These are phyloP conservation scores for Peromyscus maniculatus DNA, from an alignment of 2,113 vertebrate genomes.

Conservation along the genomic window DNA sequence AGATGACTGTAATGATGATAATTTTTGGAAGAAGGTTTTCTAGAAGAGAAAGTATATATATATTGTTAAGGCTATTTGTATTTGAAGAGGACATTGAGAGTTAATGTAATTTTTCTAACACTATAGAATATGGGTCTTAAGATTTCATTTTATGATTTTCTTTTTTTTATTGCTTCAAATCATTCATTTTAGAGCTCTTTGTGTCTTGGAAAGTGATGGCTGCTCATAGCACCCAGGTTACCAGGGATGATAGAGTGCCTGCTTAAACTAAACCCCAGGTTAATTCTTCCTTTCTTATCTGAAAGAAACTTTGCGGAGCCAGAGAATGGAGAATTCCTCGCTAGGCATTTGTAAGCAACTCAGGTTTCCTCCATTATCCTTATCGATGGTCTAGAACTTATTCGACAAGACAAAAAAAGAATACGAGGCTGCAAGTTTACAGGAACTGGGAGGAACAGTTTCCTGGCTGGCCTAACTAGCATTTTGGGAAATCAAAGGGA, in stretches of 20 bases:
- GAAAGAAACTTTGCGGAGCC: neutral
- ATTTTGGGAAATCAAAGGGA: conserved; percentile 54
- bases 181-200: conserved; percentile 1
- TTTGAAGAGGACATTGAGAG: conserved; percentile 48
- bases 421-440: neutral
- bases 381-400: conserved; percentile 12
- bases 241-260: neutral
- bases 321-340: neutral
- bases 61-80: neutral
- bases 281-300: conserved; percentile 34
- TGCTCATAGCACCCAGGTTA: neutral
- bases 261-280: conserved; percentile 36
- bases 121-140: conserved; percentile 30
- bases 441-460: conserved; percentile 6
- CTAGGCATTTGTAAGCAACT: neutral
- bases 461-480: neutral
- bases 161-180: conserved; percentile 27
- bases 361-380: conserved; percentile 12
- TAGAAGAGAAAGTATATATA: neutral
- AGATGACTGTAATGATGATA: neutral
- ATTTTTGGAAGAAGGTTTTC: neutral
- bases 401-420: neutral
- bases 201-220: neutral
- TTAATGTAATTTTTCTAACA: conserved; percentile 61
- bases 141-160: conserved; percentile 8